Base-by-base conservation (phyloP, 1,140 invertebrate species). In the Brachionus rotundiformis region DNA sequence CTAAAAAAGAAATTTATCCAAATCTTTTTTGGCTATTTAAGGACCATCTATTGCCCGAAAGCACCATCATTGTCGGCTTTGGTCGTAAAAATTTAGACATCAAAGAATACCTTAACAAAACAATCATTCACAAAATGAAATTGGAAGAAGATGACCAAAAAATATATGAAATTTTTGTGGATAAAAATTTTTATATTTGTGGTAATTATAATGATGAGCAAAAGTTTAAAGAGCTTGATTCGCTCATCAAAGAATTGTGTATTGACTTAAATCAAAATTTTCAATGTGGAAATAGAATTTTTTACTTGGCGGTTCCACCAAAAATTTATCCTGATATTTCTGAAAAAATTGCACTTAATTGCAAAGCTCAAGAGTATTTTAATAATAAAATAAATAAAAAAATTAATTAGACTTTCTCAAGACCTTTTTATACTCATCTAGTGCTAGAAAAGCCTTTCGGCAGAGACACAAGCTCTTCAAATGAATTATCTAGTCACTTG, bases 391-490 rank as follows among this genome's bases (percentile, higher is more conserved):
- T 11, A 33, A 19, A 23, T 44, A 36, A 49, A 31, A 23, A 54
- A 16, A 19, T 73, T 44, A n/a, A n/a, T n/a, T n/a, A n/a, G n/a
- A n/a, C n/a, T 41, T 44, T 44, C 25, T 73, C 0, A 25, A 94
- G 93, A 84, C 94, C 95, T 44, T 85, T 85, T 27, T 98, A 95
- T 93, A 97, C 93, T 23, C 91, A 97, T 83, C 90, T 99, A 65
- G 98, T 99, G 80, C 93, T 99, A 82, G 98, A 99, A 88, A 99
- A 99, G 87, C 98, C 98, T 11, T 99, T 99, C 89, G 98, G 98
- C 0, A 91, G 92, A 81, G 97, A 99, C 88, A 92, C 92, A 39
- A 91, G 90, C 0, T 92, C 91, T 11, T 98, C 97, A 0, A 91
- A 93, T 63, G 90, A 91, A 81, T 89, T 99, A 4, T 95, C 94